Percentiles rank a stretch among this genome's conserved stretches.
phyloP scores from a whole-genome alignment of 2,888 invertebrate genomes.

The Agapostemon virescens region DNA sequence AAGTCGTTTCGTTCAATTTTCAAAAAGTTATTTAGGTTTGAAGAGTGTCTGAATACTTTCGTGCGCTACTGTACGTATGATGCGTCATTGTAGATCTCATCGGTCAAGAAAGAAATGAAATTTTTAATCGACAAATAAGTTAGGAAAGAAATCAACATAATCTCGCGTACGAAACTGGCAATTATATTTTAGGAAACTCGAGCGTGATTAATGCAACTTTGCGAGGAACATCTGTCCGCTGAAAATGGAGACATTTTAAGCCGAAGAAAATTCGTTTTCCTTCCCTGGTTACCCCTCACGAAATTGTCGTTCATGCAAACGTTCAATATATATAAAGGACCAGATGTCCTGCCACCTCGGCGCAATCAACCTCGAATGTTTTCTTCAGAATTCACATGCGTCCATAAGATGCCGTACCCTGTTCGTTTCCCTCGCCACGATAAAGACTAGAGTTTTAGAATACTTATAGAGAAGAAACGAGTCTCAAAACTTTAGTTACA shows the following conservation, averaged over 20 bases:
- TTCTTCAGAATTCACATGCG: slow-evolving; percentile 65
- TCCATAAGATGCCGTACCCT: slow-evolving; percentile 51
- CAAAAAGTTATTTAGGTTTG: no score
- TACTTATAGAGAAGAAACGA: slow-evolving; percentile 30
- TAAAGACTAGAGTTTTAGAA: slow-evolving; percentile 42
- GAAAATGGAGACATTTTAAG: slow-evolving; percentile 64
- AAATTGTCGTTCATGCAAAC: slow-evolving; percentile 65
- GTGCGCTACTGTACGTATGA: no score
- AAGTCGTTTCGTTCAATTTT: no score
- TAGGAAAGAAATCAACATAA: background rate
- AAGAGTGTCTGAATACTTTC: no score
- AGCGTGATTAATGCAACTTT: background rate
- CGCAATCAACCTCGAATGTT: slow-evolving; percentile 68
- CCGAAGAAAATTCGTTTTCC: slow-evolving; percentile 56
- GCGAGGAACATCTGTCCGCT: slow-evolving; percentile 58
- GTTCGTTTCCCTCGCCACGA: slow-evolving; percentile 9
- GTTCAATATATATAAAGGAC: slow-evolving; percentile 64
- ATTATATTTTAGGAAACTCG: background rate
- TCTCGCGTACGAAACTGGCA: background rate
- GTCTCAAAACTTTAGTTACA: background rate
- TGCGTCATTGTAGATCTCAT: background rate
- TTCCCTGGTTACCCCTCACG: slow-evolving; percentile 61
- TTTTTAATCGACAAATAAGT: background rate
- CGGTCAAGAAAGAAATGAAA: background rate
- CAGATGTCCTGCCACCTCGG: slow-evolving; percentile 67